phyloP scores from a whole-genome alignment of 2,888 invertebrate species.

The Scelioninae gen. 2 region DNA sequence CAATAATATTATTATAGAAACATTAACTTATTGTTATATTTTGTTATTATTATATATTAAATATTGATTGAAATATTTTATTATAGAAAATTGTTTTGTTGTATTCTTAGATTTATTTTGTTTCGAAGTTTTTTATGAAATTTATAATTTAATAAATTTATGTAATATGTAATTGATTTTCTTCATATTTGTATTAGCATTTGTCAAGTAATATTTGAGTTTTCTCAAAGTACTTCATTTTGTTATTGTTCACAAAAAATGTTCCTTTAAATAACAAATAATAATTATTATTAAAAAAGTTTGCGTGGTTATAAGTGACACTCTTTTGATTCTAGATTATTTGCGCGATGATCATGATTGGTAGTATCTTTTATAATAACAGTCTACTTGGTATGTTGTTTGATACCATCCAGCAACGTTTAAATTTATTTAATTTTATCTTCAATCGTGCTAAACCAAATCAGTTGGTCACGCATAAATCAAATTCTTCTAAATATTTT shows the following conservation, averaged over 20 bases:
- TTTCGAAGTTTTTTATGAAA: not conserved
- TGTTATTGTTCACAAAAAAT: not conserved
- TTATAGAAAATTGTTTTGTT: no score
- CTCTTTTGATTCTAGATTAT: slow-evolving; percentile 72
- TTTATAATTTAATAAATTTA: not conserved
- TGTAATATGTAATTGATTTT: not conserved
- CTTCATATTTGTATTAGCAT: not conserved
- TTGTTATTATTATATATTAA: no score
- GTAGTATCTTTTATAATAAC: slow-evolving; percentile 72
- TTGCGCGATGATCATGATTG: slow-evolving; percentile 71
- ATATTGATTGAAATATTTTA: no score
- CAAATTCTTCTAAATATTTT: slow-evolving; percentile 66
- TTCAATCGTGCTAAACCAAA: slow-evolving; percentile 64
- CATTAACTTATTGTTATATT: not conserved
- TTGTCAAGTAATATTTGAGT: not conserved
- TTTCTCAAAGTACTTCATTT: not conserved
- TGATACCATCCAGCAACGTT: slow-evolving; percentile 68
- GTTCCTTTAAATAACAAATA: not conserved
- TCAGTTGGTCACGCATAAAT: slow-evolving; percentile 64
- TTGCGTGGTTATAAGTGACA: slow-evolving; percentile 61
- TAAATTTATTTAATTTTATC: slow-evolving; percentile 65
- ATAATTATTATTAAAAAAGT: slow-evolving; percentile 27
- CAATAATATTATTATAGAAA: not conserved
- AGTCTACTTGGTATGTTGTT: slow-evolving; percentile 69
- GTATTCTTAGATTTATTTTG: no score